Conservation (phyloP, 2,888 invertebrate species). For the Drosophila prostipennis region DNA sequence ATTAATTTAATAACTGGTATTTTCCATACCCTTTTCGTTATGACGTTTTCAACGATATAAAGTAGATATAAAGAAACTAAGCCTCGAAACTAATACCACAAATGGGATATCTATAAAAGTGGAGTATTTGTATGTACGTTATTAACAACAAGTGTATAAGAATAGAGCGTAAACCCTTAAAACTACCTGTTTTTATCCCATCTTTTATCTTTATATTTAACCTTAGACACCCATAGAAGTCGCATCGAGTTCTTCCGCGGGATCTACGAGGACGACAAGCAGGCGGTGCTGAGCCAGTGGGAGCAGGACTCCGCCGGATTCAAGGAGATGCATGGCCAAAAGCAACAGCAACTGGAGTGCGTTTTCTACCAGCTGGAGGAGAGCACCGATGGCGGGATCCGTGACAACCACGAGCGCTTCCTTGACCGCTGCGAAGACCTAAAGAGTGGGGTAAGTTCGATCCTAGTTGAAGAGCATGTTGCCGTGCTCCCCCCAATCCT, state of each 20-base stretch:
- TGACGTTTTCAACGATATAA: too few relatives aligned
- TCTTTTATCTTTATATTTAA: not conserved
- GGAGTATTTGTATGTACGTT: not conserved
- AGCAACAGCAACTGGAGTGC: constrained; percentile 86
- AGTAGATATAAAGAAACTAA: not conserved
- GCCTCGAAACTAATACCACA: not conserved
- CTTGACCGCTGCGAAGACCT: constrained; percentile 85
- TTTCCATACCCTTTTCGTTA: too few relatives aligned
- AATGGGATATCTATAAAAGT: not conserved
- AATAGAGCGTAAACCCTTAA: not conserved
- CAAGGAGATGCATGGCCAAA: constrained; percentile 85
- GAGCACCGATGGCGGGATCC: constrained; percentile 80
- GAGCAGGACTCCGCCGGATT: constrained; percentile 86
- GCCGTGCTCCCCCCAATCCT: constrained; percentile 88
- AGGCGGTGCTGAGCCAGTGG: constrained; percentile 85
- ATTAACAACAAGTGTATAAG: not conserved
- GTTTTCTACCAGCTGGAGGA: constrained; percentile 87
- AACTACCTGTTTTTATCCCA: not conserved
- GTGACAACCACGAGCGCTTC: constrained; percentile 84
- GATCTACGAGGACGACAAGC: constrained; percentile 86
- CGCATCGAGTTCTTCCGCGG: constrained; percentile 86
- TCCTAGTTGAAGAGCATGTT: constrained; percentile 82
- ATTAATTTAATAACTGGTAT: too few relatives aligned
- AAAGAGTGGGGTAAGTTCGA: constrained; percentile 84
- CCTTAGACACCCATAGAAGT: constrained; percentile 86